A percentile compares a stretch with the other conserved stretches of the same genome.
phyloP scores from a whole-genome alignment of 2,113 vertebrate species.

The Corythoichthys haematopterus region DNA sequence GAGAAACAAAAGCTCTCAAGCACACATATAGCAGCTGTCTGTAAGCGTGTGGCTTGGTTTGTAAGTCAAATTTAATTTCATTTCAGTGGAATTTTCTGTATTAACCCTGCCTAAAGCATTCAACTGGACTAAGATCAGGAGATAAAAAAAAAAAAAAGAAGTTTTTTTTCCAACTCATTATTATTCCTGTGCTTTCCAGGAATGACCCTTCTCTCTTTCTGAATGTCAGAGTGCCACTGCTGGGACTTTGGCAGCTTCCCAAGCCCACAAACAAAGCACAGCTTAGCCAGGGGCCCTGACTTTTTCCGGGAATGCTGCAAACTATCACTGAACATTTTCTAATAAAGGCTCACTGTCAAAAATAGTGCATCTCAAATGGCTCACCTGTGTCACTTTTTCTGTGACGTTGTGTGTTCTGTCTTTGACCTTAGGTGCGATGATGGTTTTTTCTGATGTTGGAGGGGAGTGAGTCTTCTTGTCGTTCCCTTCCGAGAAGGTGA shows the following conservation, averaged over 20 bases:
- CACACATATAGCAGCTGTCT: not conserved
- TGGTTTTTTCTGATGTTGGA: slow-evolving; percentile 91
- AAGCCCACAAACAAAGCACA: not conserved
- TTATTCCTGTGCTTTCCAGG: not conserved
- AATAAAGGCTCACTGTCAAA: not conserved
- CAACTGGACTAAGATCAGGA: not conserved
- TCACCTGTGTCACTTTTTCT: slow-evolving; percentile 98
- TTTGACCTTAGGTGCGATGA: slow-evolving; percentile 98
- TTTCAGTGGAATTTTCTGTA: not conserved
- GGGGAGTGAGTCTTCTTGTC: slow-evolving; percentile 93
- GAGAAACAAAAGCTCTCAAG: too few species aligned
- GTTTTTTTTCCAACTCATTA: not conserved
- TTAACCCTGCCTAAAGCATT: not conserved
- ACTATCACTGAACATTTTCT: not conserved
- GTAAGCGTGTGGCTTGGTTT: not conserved
- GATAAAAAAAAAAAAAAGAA: not conserved
- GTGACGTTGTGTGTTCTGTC: slow-evolving; percentile 98
- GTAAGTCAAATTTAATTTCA: not conserved
- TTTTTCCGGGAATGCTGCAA: not conserved
- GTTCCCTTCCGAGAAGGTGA: slow-evolving; percentile 92
- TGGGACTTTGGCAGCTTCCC: slow-evolving; percentile 7
- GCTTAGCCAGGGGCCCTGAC: not conserved
- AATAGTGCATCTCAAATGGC: slow-evolving; percentile 10
- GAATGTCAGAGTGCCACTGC: slow-evolving; percentile 1
- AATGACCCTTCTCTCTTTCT: not conserved